Evolutionary conservation across 2,888 invertebrate species (phyloP).

Genomic region (Acrocera orbiculus): DNA sequence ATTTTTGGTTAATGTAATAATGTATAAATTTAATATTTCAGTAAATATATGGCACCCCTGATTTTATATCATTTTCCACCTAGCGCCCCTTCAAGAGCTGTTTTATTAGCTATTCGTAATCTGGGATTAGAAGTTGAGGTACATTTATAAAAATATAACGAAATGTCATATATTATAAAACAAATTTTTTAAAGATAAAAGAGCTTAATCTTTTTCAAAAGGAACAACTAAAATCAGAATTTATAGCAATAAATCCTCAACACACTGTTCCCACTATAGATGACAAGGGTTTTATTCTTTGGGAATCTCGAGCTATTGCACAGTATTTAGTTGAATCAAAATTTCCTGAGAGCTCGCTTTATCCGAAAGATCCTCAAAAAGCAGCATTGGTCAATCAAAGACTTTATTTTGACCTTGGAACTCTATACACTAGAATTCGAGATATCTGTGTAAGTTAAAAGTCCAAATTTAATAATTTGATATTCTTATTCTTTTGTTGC

Average conservation of each 20-base stretch:
- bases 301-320: slow-evolving; percentile 50
- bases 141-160: slow-evolving; percentile 13
- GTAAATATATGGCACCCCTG: too few relatives aligned
- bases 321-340: slow-evolving; percentile 43
- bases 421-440: slow-evolving; percentile 42
- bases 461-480: background rate
- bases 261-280: slow-evolving; percentile 50
- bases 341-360: slow-evolving; percentile 34
- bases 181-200: slow-evolving; percentile 23
- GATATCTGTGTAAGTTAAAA: slow-evolving; percentile 37
- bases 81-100: slow-evolving; percentile 44
- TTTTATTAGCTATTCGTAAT: slow-evolving; percentile 39
- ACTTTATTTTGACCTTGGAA: slow-evolving; percentile 43
- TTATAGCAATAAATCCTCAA: slow-evolving; percentile 44
- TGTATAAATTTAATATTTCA: too few relatives aligned
- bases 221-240: slow-evolving; percentile 39
- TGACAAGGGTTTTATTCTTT: slow-evolving; percentile 45
- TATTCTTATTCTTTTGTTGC: slow-evolving; percentile 15
- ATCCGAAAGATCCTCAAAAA: slow-evolving; percentile 39
- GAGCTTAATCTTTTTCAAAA: slow-evolving; percentile 39
- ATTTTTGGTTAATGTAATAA: too few relatives aligned
- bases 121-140: slow-evolving; percentile 37
- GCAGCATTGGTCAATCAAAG: slow-evolving; percentile 43
- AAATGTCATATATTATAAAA: slow-evolving; percentile 12
- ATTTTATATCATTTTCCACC: slow-evolving; percentile 45